phyloP scores from a whole-genome alignment of 2,888 invertebrate species.

The Leucoma salicis region DNA sequence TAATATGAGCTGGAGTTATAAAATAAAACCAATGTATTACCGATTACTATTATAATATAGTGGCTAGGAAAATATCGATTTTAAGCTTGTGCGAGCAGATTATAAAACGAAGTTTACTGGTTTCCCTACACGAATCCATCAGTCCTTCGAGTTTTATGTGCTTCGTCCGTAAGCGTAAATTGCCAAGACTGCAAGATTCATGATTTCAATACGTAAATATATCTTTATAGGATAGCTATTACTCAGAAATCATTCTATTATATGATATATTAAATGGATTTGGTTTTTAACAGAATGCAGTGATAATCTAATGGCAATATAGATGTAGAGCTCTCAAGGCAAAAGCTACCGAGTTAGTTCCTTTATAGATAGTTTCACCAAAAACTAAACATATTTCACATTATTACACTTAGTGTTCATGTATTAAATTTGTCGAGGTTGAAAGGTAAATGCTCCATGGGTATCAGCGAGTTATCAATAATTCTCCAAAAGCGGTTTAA shows the following conservation, averaged over 20 bases:
- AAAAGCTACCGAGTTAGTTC: too few relatives aligned
- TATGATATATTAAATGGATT: too few relatives aligned
- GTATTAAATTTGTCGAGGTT: too few relatives aligned
- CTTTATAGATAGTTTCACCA: too few relatives aligned
- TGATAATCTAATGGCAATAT: too few relatives aligned
- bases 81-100: conserved; percentile 38
- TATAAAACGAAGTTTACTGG: conserved; percentile 36
- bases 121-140: conserved; percentile 33
- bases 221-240: background rate
- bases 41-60: conserved; percentile 39
- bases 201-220: background rate
- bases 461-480: background rate
- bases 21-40: conserved; percentile 47
- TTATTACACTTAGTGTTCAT: too few relatives aligned
- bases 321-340: too few relatives aligned
- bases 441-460: background rate
- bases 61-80: conserved; percentile 46
- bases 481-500: background rate
- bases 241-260: background rate
- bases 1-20: conserved; percentile 52
- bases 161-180: conserved; percentile 22
- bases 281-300: too few relatives aligned
- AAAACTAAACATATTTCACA: too few relatives aligned
- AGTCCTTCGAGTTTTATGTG: conserved; percentile 24
- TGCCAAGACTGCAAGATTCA: conserved; percentile 18